phyloP scores from a whole-genome alignment of 2,797 vertebrate genomes.

The Harpagifer antarcticus region DNA sequence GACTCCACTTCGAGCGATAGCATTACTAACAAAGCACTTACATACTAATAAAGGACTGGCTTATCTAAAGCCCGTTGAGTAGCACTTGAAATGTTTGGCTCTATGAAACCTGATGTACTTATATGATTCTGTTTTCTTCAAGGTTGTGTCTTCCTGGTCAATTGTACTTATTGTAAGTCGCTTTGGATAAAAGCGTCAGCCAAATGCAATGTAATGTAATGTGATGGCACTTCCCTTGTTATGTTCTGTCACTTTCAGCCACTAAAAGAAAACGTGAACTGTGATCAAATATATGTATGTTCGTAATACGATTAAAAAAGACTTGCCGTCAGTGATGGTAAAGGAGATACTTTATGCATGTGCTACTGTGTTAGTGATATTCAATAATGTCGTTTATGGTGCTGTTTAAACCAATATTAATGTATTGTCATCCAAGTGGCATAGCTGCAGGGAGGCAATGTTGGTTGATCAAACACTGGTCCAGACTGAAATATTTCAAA shows the following conservation, averaged over 20 bases:
- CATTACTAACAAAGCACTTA: too few relatives aligned
- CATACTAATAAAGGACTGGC: too few relatives aligned
- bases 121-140: too few relatives aligned
- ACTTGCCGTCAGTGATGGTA: slow-evolving; percentile 20
- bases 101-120: too few relatives aligned
- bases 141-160: too few relatives aligned
- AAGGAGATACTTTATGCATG: too few relatives aligned
- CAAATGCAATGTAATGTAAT: slow-evolving; percentile 56
- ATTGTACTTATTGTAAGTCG: too few relatives aligned
- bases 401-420: neutral
- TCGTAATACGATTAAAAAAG: slow-evolving; percentile 50
- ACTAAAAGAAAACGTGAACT: slow-evolving; percentile 54
- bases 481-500: slow-evolving; percentile 26
- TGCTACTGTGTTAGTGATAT: slow-evolving; percentile 28
- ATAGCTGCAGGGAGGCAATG: slow-evolving; percentile 16
- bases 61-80: too few relatives aligned
- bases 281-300: slow-evolving; percentile 44
- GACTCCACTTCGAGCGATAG: too few relatives aligned
- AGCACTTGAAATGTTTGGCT: too few relatives aligned
- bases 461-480: neutral
- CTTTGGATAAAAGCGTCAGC: too few relatives aligned
- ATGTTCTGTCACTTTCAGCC: slow-evolving; percentile 50
- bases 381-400: slow-evolving; percentile 37
- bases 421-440: neutral
- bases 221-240: slow-evolving; percentile 40